Evolutionary conservation across 2,888 invertebrate species (phyloP), one percentile per base, ranked within the genome.

Genomic region (Nebria brevicollis): DNA sequence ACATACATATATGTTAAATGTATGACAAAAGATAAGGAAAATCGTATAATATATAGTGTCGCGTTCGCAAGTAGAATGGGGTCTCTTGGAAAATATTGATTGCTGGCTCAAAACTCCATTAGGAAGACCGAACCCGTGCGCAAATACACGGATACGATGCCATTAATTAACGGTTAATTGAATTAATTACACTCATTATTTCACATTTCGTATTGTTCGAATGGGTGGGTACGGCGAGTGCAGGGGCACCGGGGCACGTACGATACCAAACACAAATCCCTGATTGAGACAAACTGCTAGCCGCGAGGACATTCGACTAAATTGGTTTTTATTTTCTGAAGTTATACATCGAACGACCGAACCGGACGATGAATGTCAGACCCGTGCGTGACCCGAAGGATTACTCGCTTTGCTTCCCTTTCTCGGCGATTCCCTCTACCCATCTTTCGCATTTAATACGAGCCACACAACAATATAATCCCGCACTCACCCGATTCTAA

Each of bases 151-250:
- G 88, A 88, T 89, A 89, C 89, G 88, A 87, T 87, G 87, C 88
- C 89, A 89, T 90, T 89, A 89, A 90, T 90, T 90, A 89, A 89
- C 89, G 89, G 90, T 89, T 90, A 90, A 90, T 90, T 90, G 90
- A 90, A 90, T 90, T 90, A 90, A 90, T 90, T 89, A 88, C 89
- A 86, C 88, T 90, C 89, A 89, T 90, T 90, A 90, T 89, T 90
- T 89, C 87, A 87, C 88, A 89, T 88, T 87, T 86, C 86, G 87
- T 86, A 88, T 87, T 88, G 88, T 87, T 87, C 86, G 86, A 85
- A 84, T 26, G 15, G 75, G 78, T 42, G 41, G 78, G 25, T 34
- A 43, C n/a, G n/a, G 34, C 3, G 11, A 41, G 74, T 26, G 43
- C n/a, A 43, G 65, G 11, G 74, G 43, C 66, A 83, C 82, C 84